These are phyloP conservation scores for Cacatua alba DNA, from an alignment of 2,113 vertebrate species.

Conservation along the genomic window DNA sequence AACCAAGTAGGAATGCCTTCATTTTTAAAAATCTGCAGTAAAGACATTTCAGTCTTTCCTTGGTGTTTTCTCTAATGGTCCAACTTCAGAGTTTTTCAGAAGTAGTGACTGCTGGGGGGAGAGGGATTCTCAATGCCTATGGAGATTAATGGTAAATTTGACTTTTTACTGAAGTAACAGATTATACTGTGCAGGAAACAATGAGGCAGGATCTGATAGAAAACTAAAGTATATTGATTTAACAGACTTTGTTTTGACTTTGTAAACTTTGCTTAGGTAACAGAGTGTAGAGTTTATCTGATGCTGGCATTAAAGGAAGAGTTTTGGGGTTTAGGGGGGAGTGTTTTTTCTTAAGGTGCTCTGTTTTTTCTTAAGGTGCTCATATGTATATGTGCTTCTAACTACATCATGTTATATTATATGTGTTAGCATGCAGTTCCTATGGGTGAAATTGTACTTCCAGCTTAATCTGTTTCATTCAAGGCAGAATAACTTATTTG, in stretches of 20 bases:
- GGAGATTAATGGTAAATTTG: background rate
- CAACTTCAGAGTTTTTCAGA: background rate
- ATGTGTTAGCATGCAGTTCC: background rate
- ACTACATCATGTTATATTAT: background rate
- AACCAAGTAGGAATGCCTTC: background rate
- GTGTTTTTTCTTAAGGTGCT: background rate
- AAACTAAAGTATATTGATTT: background rate
- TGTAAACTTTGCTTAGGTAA: background rate
- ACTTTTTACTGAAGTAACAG: too few relatives aligned
- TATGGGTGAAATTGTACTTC: background rate
- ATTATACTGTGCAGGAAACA: background rate
- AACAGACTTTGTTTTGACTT: background rate
- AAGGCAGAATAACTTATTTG: background rate
- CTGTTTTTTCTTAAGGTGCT: background rate
- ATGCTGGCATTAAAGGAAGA: background rate
- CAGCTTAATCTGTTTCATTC: background rate
- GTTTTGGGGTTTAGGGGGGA: background rate
- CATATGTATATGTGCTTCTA: background rate
- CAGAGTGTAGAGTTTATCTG: background rate
- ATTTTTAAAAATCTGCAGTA: background rate
- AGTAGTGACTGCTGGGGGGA: background rate
- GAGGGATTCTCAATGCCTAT: background rate
- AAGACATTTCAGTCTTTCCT: background rate
- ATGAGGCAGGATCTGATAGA: background rate
- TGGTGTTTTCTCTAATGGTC: background rate